Base-by-base conservation (phyloP, 2,888 invertebrate genomes). In the Tetranychus truncatus region DNA sequence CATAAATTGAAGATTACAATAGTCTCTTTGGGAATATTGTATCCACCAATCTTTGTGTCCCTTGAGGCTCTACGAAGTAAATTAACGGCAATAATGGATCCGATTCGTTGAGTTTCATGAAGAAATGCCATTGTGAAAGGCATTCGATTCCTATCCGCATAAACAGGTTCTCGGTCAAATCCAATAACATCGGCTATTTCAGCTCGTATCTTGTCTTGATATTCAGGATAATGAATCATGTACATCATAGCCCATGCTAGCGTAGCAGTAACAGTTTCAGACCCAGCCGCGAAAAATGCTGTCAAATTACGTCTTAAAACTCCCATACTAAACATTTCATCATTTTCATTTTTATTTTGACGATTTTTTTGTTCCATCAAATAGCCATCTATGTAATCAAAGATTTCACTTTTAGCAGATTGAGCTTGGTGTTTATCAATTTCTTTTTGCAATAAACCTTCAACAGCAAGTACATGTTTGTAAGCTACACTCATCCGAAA, bases 181-280 rank as follows among this genome's bases (percentile, higher is more conserved):
- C 75, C 80, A 45, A 80, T 78, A 66, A 93, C 89, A 79, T 88
- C 85, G 81, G 92, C 92, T 67, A 93, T 84, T 81, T 94, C 93
- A 79, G 92, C 90, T 82, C 91, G 92, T 0, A 93, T 91, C 46
- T 88, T 87, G 75, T 85, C 86, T 83, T 91, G 91, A 8, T 89
- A 87, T 74, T 91, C 89, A 1, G 92, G 92, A 81, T 93, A 88
- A 80, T 91, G 88, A 78, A 93, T 83, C 91, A 93, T 91, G 82
- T 90, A 89, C 0, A 93, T 87, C 77, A 92, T 87, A 80, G 91
- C 88, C 93, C 93, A 94, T 77, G 91, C 86, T 66, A 94, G 83
- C 0, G 92, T 91, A 15, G 91, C 91, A 81, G 92, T 93, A 77
- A 93, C 91, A 0, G 93, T 93, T 83, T 94, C 94, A 90, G 93